These are phyloP conservation scores for Sinohyriopsis cumingii DNA, from an alignment of 2,888 invertebrate genomes.

Conservation along the genomic window DNA sequence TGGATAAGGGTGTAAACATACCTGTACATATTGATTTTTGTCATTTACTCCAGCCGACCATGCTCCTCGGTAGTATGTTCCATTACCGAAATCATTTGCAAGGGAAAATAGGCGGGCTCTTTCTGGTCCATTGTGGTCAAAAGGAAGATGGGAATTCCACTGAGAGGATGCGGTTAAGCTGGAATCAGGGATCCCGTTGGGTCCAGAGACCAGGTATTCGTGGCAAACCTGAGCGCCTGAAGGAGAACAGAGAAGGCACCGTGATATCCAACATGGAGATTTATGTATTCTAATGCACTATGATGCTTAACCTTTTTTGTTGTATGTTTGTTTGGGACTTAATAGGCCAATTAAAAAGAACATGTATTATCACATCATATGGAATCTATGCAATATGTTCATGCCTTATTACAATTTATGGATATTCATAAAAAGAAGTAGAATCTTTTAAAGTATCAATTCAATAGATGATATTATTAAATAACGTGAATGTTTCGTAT, in stretches of 20 bases:
- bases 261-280: neutral
- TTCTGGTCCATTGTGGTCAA: constrained; percentile 38
- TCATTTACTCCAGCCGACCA: constrained; percentile 44
- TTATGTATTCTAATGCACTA: too few relatives aligned
- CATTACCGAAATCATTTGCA: constrained; percentile 39
- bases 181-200: constrained; percentile 41
- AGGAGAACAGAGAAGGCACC: neutral
- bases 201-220: constrained; percentile 45
- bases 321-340: too few relatives aligned
- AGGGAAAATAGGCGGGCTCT: constrained; percentile 38
- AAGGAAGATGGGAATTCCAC: constrained; percentile 38
- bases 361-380: too few relatives aligned
- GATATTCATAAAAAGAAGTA: too few relatives aligned
- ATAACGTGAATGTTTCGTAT: too few relatives aligned
- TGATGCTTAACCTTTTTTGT: too few relatives aligned
- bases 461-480: too few relatives aligned
- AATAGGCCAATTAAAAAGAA: too few relatives aligned
- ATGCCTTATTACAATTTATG: too few relatives aligned
- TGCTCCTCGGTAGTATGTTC: constrained; percentile 43
- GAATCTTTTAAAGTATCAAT: too few relatives aligned
- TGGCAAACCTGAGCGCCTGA: constrained; percentile 46
- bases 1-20: neutral
- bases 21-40: constrained; percentile 50
- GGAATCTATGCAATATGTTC: too few relatives aligned
- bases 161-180: constrained; percentile 40